phyloP scores from a whole-genome alignment of 2,797 vertebrate species.

The Valencia hispanica region DNA sequence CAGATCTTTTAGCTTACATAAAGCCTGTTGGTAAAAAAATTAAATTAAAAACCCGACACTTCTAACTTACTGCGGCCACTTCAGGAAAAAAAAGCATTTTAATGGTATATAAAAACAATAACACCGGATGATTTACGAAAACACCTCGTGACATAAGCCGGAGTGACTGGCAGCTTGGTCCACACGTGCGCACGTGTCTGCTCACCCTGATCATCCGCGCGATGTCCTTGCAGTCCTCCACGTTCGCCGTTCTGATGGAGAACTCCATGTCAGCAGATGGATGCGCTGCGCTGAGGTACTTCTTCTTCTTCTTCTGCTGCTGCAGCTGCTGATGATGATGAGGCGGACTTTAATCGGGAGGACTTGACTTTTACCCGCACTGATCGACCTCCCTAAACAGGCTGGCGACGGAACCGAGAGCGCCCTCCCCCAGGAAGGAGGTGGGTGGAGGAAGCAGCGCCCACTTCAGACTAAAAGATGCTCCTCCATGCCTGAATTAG shows the following conservation, averaged over 20 bases:
- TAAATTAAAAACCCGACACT: not conserved
- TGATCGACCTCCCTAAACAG: not conserved
- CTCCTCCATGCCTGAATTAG: not conserved
- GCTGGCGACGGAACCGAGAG: slow-evolving; percentile 10
- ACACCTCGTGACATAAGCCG: slow-evolving; percentile 21
- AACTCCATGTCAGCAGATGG: slow-evolving; percentile 67
- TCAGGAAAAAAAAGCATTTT: not conserved
- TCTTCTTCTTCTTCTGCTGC: too few relatives aligned
- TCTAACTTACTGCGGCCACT: not conserved
- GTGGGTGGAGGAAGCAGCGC: not conserved
- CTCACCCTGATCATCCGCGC: slow-evolving; percentile 79
- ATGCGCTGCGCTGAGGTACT: not conserved
- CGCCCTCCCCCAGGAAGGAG: slow-evolving; percentile 32
- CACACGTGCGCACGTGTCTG: slow-evolving; percentile 16
- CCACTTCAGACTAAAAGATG: not conserved
- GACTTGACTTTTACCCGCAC: not conserved
- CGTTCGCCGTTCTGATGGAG: slow-evolving; percentile 71
- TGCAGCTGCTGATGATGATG: not conserved
- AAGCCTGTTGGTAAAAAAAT: not conserved
- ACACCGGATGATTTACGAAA: not conserved
- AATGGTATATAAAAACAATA: too few relatives aligned
- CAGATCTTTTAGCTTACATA: not conserved
- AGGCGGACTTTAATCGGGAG: not conserved
- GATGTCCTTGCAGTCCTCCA: slow-evolving; percentile 83
- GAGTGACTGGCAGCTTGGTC: not conserved